A percentile compares a stretch with the other conserved stretches of the same genome.
Conservation (phyloP, 2,113 vertebrate genomes). For the Albula goreensis region DNA sequence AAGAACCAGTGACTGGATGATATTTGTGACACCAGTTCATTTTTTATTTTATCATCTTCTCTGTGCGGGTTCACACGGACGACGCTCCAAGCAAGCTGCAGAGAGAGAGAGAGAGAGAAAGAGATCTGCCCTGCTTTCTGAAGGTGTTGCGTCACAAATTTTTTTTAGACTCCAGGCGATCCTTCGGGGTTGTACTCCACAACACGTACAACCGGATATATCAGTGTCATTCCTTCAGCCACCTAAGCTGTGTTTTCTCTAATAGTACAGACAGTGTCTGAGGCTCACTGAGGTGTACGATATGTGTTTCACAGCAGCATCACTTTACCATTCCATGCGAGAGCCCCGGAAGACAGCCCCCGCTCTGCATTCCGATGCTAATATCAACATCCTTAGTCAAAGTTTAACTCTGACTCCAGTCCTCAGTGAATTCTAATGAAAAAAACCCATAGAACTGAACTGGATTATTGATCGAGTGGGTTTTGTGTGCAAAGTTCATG, state of each 20-base stretch:
- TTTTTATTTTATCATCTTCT: not conserved
- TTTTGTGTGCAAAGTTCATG: not conserved
- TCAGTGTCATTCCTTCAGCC: not conserved
- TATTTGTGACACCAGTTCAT: too few relatives aligned
- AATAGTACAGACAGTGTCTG: not conserved
- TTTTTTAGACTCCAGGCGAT: not conserved
- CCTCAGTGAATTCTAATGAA: not conserved
- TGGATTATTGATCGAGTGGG: not conserved
- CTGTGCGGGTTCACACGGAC: too few relatives aligned
- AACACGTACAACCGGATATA: conserved; percentile 3
- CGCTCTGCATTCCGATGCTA: not conserved
- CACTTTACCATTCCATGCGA: not conserved
- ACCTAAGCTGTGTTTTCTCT: not conserved
- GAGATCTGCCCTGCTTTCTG: not conserved
- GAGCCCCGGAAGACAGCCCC: not conserved
- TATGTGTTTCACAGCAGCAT: not conserved
- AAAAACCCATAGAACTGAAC: not conserved
- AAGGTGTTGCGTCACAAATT: not conserved
- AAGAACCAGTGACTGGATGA: too few relatives aligned
- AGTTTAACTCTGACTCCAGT: not conserved
- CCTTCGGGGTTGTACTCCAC: not conserved
- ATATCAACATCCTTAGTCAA: not conserved
- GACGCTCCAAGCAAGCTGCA: not conserved
- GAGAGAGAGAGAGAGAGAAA: not conserved
- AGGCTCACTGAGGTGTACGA: not conserved